Evolutionary conservation across 2,888 invertebrate species (phyloP).

Genomic region (Colletes collaris): DNA sequence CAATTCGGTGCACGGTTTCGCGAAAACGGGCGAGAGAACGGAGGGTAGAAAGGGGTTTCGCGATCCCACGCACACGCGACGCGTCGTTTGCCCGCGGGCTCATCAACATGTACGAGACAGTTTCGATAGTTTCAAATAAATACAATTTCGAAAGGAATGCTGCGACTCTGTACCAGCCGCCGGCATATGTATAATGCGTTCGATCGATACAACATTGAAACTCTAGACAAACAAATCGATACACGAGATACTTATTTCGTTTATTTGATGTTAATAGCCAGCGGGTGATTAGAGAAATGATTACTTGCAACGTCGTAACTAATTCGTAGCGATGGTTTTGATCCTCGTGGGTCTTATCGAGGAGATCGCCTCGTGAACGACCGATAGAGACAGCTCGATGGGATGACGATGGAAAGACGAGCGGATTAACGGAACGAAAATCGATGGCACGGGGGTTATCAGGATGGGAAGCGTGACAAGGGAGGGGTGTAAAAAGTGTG

Average conservation of each 20-base stretch:
- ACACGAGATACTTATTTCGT: too few relatives aligned
- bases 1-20: slow-evolving; percentile 51
- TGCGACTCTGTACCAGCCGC: too few relatives aligned
- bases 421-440: slow-evolving; percentile 51
- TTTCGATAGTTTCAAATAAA: background rate
- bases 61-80: slow-evolving; percentile 17
- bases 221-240: too few relatives aligned
- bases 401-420: slow-evolving; percentile 23
- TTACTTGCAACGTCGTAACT: background rate
- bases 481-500: background rate
- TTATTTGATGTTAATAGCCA: too few relatives aligned
- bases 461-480: slow-evolving; percentile 24
- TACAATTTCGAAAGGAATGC: too few relatives aligned
- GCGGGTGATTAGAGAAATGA: too few relatives aligned
- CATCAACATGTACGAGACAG: too few relatives aligned
- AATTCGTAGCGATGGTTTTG: slow-evolving; percentile 14
- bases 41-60: slow-evolving; percentile 28
- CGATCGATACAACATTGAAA: too few relatives aligned
- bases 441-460: slow-evolving; percentile 49
- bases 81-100: too few relatives aligned
- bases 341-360: slow-evolving; percentile 17
- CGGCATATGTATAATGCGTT: too few relatives aligned
- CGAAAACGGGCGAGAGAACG: slow-evolving; percentile 2
- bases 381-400: slow-evolving; percentile 28
- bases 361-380: slow-evolving; percentile 19